Evolutionary conservation across 1,140 invertebrate species (phyloP), one percentile per base, ranked within the genome.

Genomic region (Neodiprion lecontei): DNA sequence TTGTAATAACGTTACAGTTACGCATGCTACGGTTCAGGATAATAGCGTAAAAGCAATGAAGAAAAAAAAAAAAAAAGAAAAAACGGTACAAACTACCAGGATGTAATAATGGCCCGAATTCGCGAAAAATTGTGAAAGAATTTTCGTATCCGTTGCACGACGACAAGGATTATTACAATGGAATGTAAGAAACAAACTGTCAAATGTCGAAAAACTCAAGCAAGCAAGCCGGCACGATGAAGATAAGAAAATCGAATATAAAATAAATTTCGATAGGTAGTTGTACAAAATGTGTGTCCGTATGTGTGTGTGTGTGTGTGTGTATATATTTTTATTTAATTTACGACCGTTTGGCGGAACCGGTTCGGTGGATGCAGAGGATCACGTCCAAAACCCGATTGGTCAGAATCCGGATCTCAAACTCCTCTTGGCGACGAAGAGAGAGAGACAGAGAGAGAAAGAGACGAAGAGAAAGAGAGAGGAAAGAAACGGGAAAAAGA

Each of bases 391-490:
- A 61, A 17, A 61, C 53, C 53, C 3, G 53, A 61, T 61, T 61
- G 53, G 53, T 9, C 53, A 61, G 53, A 61, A 61, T 61, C 53
- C 53, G 53, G 53, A 61, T 61, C 53, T 12, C n/a, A 61, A 61
- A 14, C 53, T 61, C 28, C 1, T 1, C 28, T 2, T 40, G 28
- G 28, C 28, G 5, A 40, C 2, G 28, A 40, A 40, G 28, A 40
- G 1, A 40, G 5, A 40, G 28, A 40, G 1, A 40, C 0, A 61
- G 3, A 61, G 4, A 61, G 11, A 61, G 53, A 61, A 9, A 40
- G 28, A 40, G 8, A 17, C 4, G 4, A 9, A 61, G 11, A 61
- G n/a, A 61, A 9, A 61, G 53, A 61, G 53, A 61, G 11, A 61
- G 53, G 9, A 9, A 17, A 4, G 4, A 61, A 61, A 61, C 0